These are phyloP conservation scores for Vulpes ferrilata DNA, from an alignment of 2,113 vertebrate genomes.

Conservation along the genomic window DNA sequence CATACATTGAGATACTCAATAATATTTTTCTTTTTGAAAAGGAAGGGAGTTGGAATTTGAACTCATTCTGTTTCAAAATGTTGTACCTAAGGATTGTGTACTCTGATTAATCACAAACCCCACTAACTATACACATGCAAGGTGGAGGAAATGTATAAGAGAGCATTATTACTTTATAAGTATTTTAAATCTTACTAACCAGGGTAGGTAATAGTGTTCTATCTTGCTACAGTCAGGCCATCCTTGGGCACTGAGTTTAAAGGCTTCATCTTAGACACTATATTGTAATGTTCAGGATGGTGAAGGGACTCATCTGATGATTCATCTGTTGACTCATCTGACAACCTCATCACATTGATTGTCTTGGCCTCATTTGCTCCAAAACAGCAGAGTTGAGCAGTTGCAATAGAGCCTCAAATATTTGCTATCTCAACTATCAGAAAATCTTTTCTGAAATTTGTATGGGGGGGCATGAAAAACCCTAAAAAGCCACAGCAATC, in stretches of 20 bases:
- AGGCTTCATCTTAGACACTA: neutral
- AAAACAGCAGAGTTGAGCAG: neutral
- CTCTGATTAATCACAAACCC: neutral
- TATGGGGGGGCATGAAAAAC: neutral
- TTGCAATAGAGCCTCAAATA: neutral
- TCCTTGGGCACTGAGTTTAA: neutral
- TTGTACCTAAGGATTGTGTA: neutral
- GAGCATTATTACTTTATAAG: neutral
- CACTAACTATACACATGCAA: neutral
- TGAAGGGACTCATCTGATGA: no score
- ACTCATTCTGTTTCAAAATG: neutral
- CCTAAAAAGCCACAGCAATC: neutral
- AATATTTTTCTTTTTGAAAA: neutral
- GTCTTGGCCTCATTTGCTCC: neutral
- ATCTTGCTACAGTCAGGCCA: neutral
- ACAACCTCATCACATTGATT: neutral
- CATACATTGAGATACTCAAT: no score
- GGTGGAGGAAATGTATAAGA: neutral
- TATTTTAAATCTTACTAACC: neutral
- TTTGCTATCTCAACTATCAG: neutral
- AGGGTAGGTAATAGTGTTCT: neutral
- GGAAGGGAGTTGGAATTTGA: neutral
- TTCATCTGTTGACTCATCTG: neutral
- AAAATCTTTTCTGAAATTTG: neutral
- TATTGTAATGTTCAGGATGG: no score